Base-by-base conservation (phyloP, 2,888 invertebrate species). In the Agriopis marginaria region DNA sequence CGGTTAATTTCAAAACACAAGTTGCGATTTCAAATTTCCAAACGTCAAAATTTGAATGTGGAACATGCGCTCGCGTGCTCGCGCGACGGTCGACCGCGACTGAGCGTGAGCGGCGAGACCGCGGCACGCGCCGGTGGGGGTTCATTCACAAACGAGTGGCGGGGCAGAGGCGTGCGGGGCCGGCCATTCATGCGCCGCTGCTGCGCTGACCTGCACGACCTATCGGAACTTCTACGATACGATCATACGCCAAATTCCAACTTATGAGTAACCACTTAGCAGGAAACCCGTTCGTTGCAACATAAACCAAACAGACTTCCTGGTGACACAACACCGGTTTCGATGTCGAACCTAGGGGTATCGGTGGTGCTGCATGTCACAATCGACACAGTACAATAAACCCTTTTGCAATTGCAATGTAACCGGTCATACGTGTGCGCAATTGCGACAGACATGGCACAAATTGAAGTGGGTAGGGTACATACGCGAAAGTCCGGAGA, bases 81-180 rank as follows among this genome's bases (percentile, higher is more conserved):
- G 87, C 87, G 92, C 93, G 89, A 86, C 86, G 88, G 84, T 83
- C 86, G 87, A 86, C 87, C 89, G 89, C 92, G 91, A 92, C 92
- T 92, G 91, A 92, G 79, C 86, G 87, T 82, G 86, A 85, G 85
- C 87, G 84, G 84, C 81, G 78, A 85, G 78, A 78, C 74, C 77
- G 81, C 86, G 89, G 93, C 93, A 91, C 93, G 90, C 89, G 91
- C 93, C 90, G 89, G 88, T 85, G 89, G 90, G 90, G 88, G 88
- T 92, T 90, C 94, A 94, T 94, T 94, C 93, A 94, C 92, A 90
- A 90, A 88, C 77, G 86, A 86, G 89, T 86, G 90, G 91, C 88
- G 91, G 90, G 89, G 89, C 82, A 76, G 80, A 70, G 78, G 81
- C 73, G 83, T 79, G 89, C 79, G 87, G 87, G 84, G 84, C 83